These are phyloP conservation scores for Andrena fulva DNA, from an alignment of 2,888 invertebrate genomes.

Conservation along the genomic window DNA sequence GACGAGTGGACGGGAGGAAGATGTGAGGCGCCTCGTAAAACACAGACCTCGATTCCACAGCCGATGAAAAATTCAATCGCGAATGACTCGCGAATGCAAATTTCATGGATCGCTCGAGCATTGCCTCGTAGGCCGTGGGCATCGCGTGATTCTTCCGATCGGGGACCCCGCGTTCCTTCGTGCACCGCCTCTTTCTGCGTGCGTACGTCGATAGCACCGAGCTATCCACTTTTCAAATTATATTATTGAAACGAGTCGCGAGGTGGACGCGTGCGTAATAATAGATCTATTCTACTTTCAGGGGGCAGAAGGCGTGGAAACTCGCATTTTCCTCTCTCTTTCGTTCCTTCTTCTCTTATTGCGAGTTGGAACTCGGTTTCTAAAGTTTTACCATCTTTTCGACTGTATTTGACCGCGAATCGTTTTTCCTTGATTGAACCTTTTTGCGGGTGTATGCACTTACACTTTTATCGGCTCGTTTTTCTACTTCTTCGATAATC, in stretches of 20 bases:
- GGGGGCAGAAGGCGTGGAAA: not conserved
- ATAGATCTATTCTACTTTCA: not conserved
- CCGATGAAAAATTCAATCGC: conserved; percentile 76
- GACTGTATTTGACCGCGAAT: too few species aligned
- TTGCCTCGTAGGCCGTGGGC: conserved; percentile 28
- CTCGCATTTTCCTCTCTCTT: not conserved
- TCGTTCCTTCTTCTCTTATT: not conserved
- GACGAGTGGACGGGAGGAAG: conserved; percentile 49
- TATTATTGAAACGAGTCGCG: not conserved
- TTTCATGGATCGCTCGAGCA: conserved; percentile 49
- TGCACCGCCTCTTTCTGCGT: conserved; percentile 7
- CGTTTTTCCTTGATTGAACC: too few species aligned
- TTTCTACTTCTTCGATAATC: too few species aligned
- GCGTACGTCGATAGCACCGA: not conserved
- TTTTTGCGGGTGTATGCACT: too few species aligned
- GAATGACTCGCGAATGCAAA: conserved; percentile 67
- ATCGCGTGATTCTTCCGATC: conserved; percentile 61
- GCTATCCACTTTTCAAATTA: conserved; percentile 7
- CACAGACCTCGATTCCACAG: conserved; percentile 46
- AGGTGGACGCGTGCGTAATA: not conserved
- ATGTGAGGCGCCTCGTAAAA: conserved; percentile 49
- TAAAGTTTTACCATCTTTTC: not conserved
- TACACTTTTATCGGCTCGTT: too few species aligned
- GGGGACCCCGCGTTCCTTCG: conserved; percentile 35
- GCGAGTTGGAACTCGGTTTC: not conserved